Evolutionary conservation across 1,140 invertebrate species (phyloP).

Genomic region (Drosophila teissieri): DNA sequence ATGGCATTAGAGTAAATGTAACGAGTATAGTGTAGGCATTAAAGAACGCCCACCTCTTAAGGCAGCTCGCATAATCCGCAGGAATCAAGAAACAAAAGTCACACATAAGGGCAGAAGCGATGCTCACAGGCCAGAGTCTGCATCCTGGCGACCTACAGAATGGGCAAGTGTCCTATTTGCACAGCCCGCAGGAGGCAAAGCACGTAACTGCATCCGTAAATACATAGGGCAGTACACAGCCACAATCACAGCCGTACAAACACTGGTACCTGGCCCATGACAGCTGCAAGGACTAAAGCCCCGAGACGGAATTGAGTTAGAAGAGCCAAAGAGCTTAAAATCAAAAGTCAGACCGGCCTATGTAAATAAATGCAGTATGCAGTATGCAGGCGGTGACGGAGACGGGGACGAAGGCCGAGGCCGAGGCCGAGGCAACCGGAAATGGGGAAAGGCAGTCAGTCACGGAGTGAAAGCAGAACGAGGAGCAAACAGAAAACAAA

Average conservation of each 20-base stretch:
- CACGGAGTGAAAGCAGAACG: conserved; percentile 46
- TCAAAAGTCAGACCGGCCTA: conserved; percentile 78
- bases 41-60: conserved; percentile 17
- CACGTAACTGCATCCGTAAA: conserved; percentile 78
- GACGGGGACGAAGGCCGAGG: neutral
- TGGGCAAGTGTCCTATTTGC: conserved; percentile 56
- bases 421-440: conserved; percentile 11
- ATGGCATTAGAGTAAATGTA: conserved; percentile 29
- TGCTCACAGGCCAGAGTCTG: conserved; percentile 27
- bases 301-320: conserved; percentile 74
- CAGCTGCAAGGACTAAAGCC: conserved; percentile 54
- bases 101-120: conserved; percentile 30
- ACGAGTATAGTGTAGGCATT: conserved; percentile 16
- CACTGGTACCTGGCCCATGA: conserved; percentile 55
- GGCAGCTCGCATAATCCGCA: conserved; percentile 37
- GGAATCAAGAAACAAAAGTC: conserved; percentile 59
- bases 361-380: conserved; percentile 82
- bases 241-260: conserved; percentile 6
- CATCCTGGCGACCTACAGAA: conserved; percentile 39
- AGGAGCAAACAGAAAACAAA: conserved; percentile 39
- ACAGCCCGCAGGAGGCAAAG: conserved; percentile 39
- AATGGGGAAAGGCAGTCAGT: conserved; percentile 32
- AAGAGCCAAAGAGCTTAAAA: conserved; percentile 72
- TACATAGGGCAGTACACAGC: conserved; percentile 49
- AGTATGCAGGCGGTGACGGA: conserved; percentile 61